Conservation (phyloP, 2,888 invertebrate species). For the Acleris holmiana region DNA sequence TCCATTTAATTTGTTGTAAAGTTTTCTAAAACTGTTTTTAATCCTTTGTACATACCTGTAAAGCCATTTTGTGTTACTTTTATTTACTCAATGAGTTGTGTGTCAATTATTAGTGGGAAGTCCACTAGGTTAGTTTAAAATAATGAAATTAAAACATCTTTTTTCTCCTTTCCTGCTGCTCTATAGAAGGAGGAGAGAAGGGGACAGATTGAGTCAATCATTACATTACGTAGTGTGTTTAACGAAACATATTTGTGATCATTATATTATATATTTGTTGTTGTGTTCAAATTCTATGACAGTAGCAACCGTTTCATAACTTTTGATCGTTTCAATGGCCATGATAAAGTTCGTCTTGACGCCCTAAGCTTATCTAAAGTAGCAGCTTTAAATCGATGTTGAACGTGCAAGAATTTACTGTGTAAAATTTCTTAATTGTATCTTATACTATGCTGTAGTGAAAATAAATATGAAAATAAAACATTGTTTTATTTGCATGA, state of each 20-base stretch:
- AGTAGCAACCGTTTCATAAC: slow-evolving; percentile 55
- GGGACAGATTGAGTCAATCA: slow-evolving; percentile 74
- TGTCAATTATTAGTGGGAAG: slow-evolving; percentile 49
- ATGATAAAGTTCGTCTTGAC: slow-evolving; percentile 72
- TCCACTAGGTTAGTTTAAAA: slow-evolving; percentile 48
- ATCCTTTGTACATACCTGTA: slow-evolving; percentile 27
- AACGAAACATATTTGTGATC: slow-evolving; percentile 51
- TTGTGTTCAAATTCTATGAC: slow-evolving; percentile 74
- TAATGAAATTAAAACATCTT: slow-evolving; percentile 55
- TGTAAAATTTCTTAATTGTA: slow-evolving; percentile 70
- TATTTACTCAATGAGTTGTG: background rate
- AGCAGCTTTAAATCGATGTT: slow-evolving; percentile 72
- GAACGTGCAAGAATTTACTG: slow-evolving; percentile 63
- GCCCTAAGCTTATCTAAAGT: slow-evolving; percentile 62
- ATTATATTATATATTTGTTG: slow-evolving; percentile 67
- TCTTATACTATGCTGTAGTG: slow-evolving; percentile 72
- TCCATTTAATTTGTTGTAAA: too few species aligned
- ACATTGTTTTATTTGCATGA: slow-evolving; percentile 72
- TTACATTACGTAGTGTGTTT: slow-evolving; percentile 65
- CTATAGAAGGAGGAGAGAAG: slow-evolving; percentile 76
- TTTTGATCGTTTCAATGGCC: slow-evolving; percentile 64
- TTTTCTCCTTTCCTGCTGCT: slow-evolving; percentile 80
- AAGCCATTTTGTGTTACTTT: slow-evolving; percentile 28
- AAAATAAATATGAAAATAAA: slow-evolving; percentile 70
- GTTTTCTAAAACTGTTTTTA: slow-evolving; percentile 11